A percentile compares a stretch with the other conserved stretches of the same genome.
Evolutionary conservation across 2,888 invertebrate genomes (phyloP).

Genomic region (Eremobia ochroleuca): DNA sequence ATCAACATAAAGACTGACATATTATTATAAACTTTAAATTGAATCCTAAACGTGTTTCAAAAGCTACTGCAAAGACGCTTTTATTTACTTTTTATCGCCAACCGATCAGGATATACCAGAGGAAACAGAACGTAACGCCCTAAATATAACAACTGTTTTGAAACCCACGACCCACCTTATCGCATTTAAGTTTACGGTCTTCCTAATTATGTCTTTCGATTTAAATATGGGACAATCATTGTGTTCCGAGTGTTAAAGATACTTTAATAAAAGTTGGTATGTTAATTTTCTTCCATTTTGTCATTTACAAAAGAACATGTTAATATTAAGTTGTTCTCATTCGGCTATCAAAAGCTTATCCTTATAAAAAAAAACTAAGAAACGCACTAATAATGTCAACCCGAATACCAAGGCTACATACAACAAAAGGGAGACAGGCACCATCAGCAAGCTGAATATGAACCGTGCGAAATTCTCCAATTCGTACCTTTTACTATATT

Average conservation of each 20-base stretch:
- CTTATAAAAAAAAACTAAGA: background rate
- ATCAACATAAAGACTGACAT: conserved; percentile 34
- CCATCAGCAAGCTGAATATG: conserved; percentile 64
- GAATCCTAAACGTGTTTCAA: conserved; percentile 48
- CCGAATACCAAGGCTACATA: conserved; percentile 25
- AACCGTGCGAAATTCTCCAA: conserved; percentile 72
- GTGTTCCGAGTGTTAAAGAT: conserved; percentile 24
- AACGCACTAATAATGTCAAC: conserved; percentile 11
- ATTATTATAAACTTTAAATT: conserved; percentile 42
- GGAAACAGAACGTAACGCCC: conserved; percentile 83
- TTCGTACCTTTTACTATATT: conserved; percentile 58
- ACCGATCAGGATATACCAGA: conserved; percentile 76
- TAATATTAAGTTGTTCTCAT: background rate
- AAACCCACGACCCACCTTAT: conserved; percentile 81
- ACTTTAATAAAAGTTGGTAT: background rate
- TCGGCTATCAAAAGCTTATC: background rate
- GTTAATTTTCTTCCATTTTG: background rate
- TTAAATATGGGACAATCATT: conserved; percentile 36
- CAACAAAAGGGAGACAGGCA: conserved; percentile 48
- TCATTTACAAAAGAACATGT: conserved; percentile 1
- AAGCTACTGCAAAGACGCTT: conserved; percentile 49
- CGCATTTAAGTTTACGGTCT: conserved; percentile 65
- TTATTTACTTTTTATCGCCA: conserved; percentile 71
- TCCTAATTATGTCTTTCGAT: conserved; percentile 55
- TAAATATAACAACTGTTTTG: conserved; percentile 83